Conservation (phyloP, 2,113 vertebrate genomes). For the Terrapene triunguis region DNA sequence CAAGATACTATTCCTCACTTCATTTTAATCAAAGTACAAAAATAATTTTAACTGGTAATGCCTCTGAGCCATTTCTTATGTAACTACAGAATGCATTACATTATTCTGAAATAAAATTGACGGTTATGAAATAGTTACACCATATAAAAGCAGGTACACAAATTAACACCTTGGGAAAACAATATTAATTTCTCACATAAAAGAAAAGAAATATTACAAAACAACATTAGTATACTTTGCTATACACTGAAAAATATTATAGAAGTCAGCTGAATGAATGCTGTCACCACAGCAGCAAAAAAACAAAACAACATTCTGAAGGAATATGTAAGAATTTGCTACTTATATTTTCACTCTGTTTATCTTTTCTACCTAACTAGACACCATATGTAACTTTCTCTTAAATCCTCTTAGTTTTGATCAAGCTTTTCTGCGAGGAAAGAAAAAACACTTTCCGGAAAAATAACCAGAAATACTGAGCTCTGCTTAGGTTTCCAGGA, state of each 20-base stretch:
- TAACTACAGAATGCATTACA: not conserved
- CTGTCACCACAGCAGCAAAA: not conserved
- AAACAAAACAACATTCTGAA: not conserved
- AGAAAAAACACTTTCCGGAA: not conserved
- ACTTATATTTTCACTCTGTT: not conserved
- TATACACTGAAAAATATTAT: not conserved
- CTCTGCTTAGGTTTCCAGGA: not conserved
- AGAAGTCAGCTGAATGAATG: slow-evolving; percentile 1
- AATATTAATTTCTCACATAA: not conserved
- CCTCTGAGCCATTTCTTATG: not conserved
- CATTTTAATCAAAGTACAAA: not conserved
- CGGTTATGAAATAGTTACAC: not conserved
- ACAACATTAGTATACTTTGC: not conserved
- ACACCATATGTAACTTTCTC: accelerated
- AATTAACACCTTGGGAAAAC: slow-evolving; percentile 5
- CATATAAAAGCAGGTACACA: not conserved
- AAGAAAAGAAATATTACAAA: not conserved
- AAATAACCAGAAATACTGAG: not conserved
- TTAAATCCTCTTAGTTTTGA: not conserved
- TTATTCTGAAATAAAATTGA: slow-evolving; percentile 27
- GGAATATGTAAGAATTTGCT: not conserved
- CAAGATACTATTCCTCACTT: not conserved
- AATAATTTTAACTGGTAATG: not conserved
- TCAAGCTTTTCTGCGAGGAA: not conserved
- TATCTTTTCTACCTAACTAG: not conserved